Evolutionary conservation across 2,113 vertebrate genomes (phyloP), one percentile per base, ranked within the genome.

Genomic region (Amazona guildingii): DNA sequence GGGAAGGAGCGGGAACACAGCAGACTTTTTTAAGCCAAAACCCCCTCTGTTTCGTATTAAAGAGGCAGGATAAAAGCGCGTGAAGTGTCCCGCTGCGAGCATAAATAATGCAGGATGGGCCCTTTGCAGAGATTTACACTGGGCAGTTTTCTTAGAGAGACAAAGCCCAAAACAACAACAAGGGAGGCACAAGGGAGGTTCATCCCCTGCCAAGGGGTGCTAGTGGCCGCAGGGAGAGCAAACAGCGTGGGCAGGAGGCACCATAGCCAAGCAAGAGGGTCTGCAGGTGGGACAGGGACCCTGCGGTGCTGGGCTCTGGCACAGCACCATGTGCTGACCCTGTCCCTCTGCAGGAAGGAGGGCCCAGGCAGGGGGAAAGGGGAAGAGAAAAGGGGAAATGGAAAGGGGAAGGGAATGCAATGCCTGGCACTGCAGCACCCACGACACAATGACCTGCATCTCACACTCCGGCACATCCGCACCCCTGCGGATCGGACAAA

Each of bases 1-100:
- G 85, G 83, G 82, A 51, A 8, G 4, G 68, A 68, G 88, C 3
- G 43, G 86, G 91, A 93, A 69, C 73, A 69, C 68, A 29, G 51
- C 79, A 72, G 88, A 37, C 61, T 62, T 76, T 72, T 92, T 79
- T 39, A 62, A 96, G 87, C 95, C 94, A 87, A 91, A 52, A 73
- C 55, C 44, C 33, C 39, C 94, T 96, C 97, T 97, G 97, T 94
- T 96, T 97, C 52, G 3, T 86, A 97, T 97, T 97, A 97, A 90
- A 64, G 52, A 92, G 89, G 79, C 72, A 88, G 94, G 96, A 97
- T 97, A 76, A 97, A 97, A 95, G 95, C 79, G 94, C 29, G 6
- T 48, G 0, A 27, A 55, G 90, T 87, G 91, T 95, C 97, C 94
- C 57, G 2, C 68, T 13, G 76, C 16, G 92, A 88, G 94, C 94